Percentiles rank a stretch among this genome's conserved stretches.
Conservation (phyloP, 1,140 invertebrate species). For the Argopecten irradians region DNA sequence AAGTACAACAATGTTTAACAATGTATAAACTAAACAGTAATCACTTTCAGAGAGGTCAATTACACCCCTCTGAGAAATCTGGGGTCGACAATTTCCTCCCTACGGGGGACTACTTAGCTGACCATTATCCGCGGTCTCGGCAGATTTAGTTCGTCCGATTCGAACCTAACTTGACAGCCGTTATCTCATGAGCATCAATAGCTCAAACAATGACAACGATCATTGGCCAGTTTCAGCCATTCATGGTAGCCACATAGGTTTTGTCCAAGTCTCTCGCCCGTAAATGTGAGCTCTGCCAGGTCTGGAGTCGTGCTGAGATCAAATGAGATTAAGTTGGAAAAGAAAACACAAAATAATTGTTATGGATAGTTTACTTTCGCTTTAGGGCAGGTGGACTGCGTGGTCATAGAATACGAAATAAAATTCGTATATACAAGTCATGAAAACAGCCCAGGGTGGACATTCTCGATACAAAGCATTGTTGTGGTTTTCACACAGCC, state of each 20-base stretch:
- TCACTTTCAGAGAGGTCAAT: neutral
- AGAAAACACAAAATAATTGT: slow-evolving; percentile 46
- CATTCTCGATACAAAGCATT: slow-evolving; percentile 22
- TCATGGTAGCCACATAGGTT: neutral
- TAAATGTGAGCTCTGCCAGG: neutral
- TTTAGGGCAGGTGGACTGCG: slow-evolving; percentile 39
- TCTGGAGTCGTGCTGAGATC: slow-evolving; percentile 36
- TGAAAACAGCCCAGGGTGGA: slow-evolving; percentile 36
- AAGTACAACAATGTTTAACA: neutral
- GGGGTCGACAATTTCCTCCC: slow-evolving; percentile 6
- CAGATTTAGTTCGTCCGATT: slow-evolving; percentile 3
- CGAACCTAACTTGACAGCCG: neutral
- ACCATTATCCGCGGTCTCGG: neutral
- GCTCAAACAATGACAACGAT: neutral
- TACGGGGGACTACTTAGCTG: neutral
- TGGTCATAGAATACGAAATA: slow-evolving; percentile 35
- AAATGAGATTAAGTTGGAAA: slow-evolving; percentile 46
- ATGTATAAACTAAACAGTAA: neutral
- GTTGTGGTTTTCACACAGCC: neutral
- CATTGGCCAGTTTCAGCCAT: neutral
- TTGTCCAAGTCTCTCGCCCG: slow-evolving; percentile 4
- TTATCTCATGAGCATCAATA: neutral
- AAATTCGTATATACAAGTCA: slow-evolving; percentile 42
- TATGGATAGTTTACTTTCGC: slow-evolving; percentile 37
- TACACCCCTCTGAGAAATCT: neutral